These are phyloP conservation scores for Acrocephalus scirpaceus DNA, from an alignment of 2,797 vertebrate species.

Conservation along the genomic window DNA sequence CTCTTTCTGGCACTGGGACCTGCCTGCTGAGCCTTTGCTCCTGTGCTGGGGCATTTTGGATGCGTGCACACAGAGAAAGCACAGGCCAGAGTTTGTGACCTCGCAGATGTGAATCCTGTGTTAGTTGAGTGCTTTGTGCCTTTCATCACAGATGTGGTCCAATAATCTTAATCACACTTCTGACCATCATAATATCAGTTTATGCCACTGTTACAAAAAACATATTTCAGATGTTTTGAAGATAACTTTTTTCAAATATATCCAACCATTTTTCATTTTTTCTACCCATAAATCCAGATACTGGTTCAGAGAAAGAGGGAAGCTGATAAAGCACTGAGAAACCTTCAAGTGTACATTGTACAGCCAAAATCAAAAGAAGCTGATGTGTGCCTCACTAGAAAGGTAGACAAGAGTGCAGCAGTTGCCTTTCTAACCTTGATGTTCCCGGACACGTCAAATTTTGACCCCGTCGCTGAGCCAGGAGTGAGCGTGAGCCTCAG, in stretches of 20 bases:
- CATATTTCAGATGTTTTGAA: background rate
- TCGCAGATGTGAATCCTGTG: accelerated
- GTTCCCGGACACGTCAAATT: background rate
- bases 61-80: accelerated
- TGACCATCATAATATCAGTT: background rate
- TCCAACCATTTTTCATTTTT: background rate
- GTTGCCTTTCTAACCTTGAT: background rate
- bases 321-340: background rate
- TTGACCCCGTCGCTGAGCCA: background rate
- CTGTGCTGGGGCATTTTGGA: background rate
- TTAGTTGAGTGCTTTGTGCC: background rate
- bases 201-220: background rate
- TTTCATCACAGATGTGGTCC: background rate
- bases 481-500: background rate
- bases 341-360: background rate
- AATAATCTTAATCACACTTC: background rate
- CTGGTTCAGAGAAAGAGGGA: background rate
- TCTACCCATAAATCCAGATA: background rate
- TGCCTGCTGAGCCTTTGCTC: background rate
- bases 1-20: background rate
- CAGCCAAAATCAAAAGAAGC: background rate
- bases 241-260: background rate
- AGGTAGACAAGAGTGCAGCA: background rate
- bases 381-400: background rate
- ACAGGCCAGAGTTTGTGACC: background rate